Conservation (phyloP, 2,888 invertebrate species). For the Lathronympha strigana region DNA sequence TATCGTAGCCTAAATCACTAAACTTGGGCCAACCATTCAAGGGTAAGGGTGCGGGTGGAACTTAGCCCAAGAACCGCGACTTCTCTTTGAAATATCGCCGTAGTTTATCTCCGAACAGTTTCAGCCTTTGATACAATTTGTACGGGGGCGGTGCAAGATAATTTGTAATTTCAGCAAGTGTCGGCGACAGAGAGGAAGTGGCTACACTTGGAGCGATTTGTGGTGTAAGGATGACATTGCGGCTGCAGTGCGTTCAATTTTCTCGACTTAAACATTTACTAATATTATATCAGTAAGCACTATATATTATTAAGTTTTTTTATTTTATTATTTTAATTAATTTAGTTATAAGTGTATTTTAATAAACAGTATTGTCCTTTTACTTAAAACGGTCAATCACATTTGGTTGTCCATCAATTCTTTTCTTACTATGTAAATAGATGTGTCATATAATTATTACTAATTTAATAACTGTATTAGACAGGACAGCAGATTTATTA, state of each 20-base stretch:
- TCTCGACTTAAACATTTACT: too few species aligned
- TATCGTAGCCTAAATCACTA: slow-evolving; percentile 20
- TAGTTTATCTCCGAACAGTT: slow-evolving; percentile 56
- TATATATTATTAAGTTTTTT: too few species aligned
- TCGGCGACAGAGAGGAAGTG: slow-evolving; percentile 36
- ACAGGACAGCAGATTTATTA: too few species aligned
- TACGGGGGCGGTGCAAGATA: slow-evolving; percentile 49
- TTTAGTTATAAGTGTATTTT: too few species aligned
- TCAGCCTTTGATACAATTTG: slow-evolving; percentile 58
- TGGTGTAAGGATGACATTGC: background rate
- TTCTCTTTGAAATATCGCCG: slow-evolving; percentile 59
- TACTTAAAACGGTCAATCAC: too few species aligned
- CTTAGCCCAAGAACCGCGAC: slow-evolving; percentile 56
- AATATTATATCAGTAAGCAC: too few species aligned
- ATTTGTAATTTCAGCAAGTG: slow-evolving; percentile 48
- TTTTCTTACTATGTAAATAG: too few species aligned
- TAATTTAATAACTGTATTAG: too few species aligned
- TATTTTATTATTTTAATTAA: too few species aligned
- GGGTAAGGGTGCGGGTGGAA: slow-evolving; percentile 51
- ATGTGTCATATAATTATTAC: too few species aligned
- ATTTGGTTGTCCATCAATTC: too few species aligned
- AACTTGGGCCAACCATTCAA: slow-evolving; percentile 38
- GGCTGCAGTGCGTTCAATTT: background rate
- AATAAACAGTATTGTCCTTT: too few species aligned
- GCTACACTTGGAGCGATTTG: slow-evolving; percentile 29